These are phyloP conservation scores for Eumaeus atala DNA, from an alignment of 1,140 invertebrate genomes.

Conservation along the genomic window DNA sequence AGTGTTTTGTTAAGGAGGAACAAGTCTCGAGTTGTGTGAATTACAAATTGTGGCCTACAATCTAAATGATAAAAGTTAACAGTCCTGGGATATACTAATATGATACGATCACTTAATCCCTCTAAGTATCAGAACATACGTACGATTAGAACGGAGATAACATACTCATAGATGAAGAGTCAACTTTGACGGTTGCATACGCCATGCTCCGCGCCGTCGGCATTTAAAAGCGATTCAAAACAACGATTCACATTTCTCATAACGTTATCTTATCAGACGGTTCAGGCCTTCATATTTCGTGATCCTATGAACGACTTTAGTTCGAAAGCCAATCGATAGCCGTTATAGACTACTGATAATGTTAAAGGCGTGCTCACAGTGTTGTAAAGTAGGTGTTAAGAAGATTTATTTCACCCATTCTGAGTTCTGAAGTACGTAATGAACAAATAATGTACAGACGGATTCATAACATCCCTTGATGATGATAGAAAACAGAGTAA, in stretches of 20 bases:
- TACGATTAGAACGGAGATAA: no score
- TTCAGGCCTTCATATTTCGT: slow-evolving; percentile 38
- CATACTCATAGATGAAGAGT: not conserved
- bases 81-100: no score
- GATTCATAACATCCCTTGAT: no score
- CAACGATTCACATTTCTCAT: slow-evolving; percentile 47
- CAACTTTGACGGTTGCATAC: slow-evolving; percentile 24
- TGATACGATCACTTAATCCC: no score
- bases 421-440: no score
- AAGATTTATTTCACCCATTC: no score
- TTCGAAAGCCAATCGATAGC: slow-evolving; percentile 41
- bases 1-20: not conserved
- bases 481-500: no score
- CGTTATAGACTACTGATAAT: slow-evolving; percentile 41
- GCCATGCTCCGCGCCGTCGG: slow-evolving; percentile 27
- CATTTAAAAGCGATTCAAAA: slow-evolving; percentile 46
- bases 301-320: slow-evolving; percentile 36
- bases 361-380: slow-evolving; percentile 15
- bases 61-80: no score
- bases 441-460: no score
- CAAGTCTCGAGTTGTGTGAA: no score
- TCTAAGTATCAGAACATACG: no score
- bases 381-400: no score
- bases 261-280: slow-evolving; percentile 42
- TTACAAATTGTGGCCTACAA: not conserved